Percentiles rank a stretch among this genome's conserved stretches.
phyloP scores from a whole-genome alignment of 2,113 vertebrate genomes.

The Dissostichus mawsoni region DNA sequence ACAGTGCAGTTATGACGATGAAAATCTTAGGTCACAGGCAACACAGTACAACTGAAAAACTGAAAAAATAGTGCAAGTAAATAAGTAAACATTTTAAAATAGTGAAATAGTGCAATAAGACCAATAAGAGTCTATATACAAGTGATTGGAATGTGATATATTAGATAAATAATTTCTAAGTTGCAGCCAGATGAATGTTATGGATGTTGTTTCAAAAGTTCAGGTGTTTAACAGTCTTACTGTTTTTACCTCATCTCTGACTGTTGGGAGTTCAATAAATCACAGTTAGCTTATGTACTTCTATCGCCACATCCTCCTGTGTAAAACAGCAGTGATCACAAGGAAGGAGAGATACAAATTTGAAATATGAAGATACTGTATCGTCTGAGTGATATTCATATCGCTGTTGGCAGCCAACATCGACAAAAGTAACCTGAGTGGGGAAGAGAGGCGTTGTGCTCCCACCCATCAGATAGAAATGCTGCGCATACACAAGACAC shows the following conservation, averaged over 20 bases:
- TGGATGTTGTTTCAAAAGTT: too few species aligned
- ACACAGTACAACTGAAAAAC: too few species aligned
- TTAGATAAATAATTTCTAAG: too few species aligned
- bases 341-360: conserved; percentile 22
- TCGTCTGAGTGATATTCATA: conserved; percentile 8
- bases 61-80: too few species aligned
- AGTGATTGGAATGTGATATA: too few species aligned
- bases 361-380: conserved; percentile 8
- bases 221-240: too few species aligned
- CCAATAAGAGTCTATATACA: too few species aligned
- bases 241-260: neutral
- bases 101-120: too few species aligned
- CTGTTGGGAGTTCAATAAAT: neutral
- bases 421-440: conserved; percentile 44
- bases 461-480: conserved; percentile 33
- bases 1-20: too few species aligned
- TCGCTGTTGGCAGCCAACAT: conserved; percentile 36
- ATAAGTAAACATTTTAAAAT: too few species aligned
- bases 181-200: too few species aligned
- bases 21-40: too few species aligned
- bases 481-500: conserved; percentile 24
- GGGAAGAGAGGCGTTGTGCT: conserved; percentile 51
- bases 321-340: conserved; percentile 14
- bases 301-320: neutral
- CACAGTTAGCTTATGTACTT: neutral